These are phyloP conservation scores for Liopterus haemorrhoidalis DNA, from an alignment of 2,888 invertebrate genomes.

Conservation along the genomic window DNA sequence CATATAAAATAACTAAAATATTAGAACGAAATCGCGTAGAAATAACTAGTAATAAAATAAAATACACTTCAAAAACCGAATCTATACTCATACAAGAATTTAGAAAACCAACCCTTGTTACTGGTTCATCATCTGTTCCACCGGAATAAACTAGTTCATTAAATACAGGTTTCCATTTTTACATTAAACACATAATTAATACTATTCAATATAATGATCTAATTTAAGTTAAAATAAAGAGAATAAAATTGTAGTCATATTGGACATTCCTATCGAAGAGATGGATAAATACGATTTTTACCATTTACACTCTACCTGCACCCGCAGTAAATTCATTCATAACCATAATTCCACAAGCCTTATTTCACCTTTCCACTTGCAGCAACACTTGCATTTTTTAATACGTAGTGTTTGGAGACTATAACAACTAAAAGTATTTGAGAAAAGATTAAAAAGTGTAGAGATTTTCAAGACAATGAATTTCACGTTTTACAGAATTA, in stretches of 20 bases:
- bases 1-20: neutral
- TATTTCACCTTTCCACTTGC: no score
- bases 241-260: neutral
- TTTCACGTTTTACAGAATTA: no score
- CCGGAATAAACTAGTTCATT: neutral
- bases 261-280: neutral
- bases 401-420: no score
- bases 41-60: neutral
- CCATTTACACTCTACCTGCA: no score
- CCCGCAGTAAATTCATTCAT: no score
- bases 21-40: neutral
- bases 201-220: neutral
- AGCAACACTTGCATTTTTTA: no score
- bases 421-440: no score
- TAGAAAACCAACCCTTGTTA: neutral
- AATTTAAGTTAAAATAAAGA: slow-evolving; percentile 1
- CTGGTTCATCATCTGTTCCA: no score
- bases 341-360: no score
- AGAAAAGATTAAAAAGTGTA: no score
- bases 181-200: neutral
- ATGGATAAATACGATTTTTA: neutral
- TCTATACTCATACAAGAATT: neutral
- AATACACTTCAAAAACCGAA: neutral
- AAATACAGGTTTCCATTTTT: neutral
- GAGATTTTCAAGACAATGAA: no score